Evolutionary conservation across 92 coral and sea anemone genomes (phyloP), one percentile per base, ranked within the genome.

Genomic region (Scolanthus callimorphus): DNA sequence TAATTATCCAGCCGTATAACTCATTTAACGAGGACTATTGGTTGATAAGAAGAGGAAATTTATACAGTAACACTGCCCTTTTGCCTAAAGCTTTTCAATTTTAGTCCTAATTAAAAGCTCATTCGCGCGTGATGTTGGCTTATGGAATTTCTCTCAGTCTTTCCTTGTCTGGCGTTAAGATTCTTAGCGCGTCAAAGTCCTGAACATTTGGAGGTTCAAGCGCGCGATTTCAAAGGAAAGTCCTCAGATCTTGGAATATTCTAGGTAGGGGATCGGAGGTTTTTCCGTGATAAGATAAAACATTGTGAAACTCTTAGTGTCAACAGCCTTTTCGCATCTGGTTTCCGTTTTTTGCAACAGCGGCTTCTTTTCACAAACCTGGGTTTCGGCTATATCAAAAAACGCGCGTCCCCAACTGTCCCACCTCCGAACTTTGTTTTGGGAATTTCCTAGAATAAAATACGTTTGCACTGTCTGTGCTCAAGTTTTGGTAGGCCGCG

Each of bases 281-380:
- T 55, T 31, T 29, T 13, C 60, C 20, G 4, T 31, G 74, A 67
- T 67, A 67, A 67, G 74, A 67, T 67, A 67, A 66, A 63, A 47
- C 13, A 20, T 30, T 44, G 54, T 55, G 29, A 50, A 17, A 25
- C 41, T 62, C 26, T 54, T 52, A 38, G 41, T 39, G 54, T 8
- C 57, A 49, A 54, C 74, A 67, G 74, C 34, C 63, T 52, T 10
- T 12, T 26, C 54, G 52, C 74, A 67, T 67, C 74, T 67, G 74
- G 17, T 28, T 19, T 11, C 25, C 9, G 43, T 67, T 55, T 59
- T 15, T 54, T 54, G 22, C 50, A 3, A 15, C 17, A 22, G 74
- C 50, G 55, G 61, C 43, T 15, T 41, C 34, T 59, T n/a, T 59
- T 39, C 65, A 30, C 25, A 22, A 25, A 46, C 51, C 31, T 6